phyloP scores from a whole-genome alignment of 1,140 invertebrate species.

The Myzus persicae region DNA sequence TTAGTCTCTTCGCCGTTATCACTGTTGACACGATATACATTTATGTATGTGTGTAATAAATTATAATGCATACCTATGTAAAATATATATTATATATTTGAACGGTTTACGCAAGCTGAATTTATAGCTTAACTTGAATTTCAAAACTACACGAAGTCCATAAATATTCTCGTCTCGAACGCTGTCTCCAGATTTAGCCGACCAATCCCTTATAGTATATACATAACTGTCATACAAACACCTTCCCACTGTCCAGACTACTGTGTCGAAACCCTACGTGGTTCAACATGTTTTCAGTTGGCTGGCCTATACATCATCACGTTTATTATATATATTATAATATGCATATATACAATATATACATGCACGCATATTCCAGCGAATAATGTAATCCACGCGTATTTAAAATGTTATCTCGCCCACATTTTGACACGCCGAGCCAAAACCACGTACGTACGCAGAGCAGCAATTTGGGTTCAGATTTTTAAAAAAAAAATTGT shows the following conservation, averaged over 20 bases:
- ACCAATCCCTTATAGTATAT: conserved; percentile 14
- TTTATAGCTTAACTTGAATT: conserved; percentile 7
- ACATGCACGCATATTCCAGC: neutral
- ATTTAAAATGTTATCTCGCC: conserved; percentile 32
- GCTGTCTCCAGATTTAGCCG: conserved; percentile 25
- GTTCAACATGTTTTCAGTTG: conserved; percentile 52
- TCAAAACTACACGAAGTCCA: conserved; percentile 8
- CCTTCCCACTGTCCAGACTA: conserved; percentile 41
- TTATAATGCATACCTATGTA: neutral
- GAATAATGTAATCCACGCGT: conserved; percentile 29
- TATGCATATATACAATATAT: neutral
- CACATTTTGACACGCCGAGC: conserved; percentile 35
- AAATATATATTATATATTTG: neutral
- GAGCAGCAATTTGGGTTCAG: neutral
- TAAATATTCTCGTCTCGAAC: conserved; percentile 36
- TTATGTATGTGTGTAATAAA: neutral
- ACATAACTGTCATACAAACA: conserved; percentile 21
- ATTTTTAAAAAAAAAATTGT: neutral
- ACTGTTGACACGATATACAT: neutral
- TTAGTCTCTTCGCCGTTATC: neutral
- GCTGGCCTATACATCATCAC: conserved; percentile 42
- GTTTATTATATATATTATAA: neutral
- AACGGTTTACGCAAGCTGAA: neutral
- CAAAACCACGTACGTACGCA: conserved; percentile 12
- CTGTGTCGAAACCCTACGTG: conserved; percentile 29